Conservation (phyloP, 2,797 vertebrate genomes). For the Sebastes oblongus region DNA sequence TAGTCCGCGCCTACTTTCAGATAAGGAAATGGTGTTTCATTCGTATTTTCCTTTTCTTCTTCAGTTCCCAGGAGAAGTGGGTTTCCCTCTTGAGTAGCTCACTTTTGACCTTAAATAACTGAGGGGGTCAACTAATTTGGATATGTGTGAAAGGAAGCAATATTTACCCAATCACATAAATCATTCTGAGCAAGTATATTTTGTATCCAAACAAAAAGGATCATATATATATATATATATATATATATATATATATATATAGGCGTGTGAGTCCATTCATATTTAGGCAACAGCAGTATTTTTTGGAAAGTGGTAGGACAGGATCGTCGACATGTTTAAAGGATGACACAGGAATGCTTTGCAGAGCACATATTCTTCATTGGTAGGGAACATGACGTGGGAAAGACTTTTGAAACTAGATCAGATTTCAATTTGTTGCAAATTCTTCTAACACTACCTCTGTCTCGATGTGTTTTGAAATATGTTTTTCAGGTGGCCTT, state of each 20-base stretch:
- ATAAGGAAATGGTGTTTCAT: slow-evolving; percentile 43
- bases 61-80: neutral
- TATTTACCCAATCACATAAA: neutral
- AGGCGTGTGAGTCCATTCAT: neutral
- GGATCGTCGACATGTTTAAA: slow-evolving; percentile 72
- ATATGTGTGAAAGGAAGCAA: neutral
- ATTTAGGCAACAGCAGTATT: slow-evolving; percentile 22
- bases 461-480: neutral
- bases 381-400: slow-evolving; percentile 25
- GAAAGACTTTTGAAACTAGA: slow-evolving; percentile 9
- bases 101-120: slow-evolving; percentile 18
- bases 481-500: slow-evolving; percentile 26
- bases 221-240: neutral
- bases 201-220: slow-evolving; percentile 5
- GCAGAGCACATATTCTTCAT: slow-evolving; percentile 28
- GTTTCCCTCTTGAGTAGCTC: neutral
- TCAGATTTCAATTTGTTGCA: neutral
- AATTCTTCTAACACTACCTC: neutral
- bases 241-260: too few species aligned
- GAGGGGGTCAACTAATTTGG: neutral
- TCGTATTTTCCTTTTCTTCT: slow-evolving; percentile 26
- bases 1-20: slow-evolving; percentile 12
- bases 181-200: neutral
- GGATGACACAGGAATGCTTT: slow-evolving; percentile 70
- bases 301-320: slow-evolving; percentile 74